Conservation (phyloP, 1,140 invertebrate species). For the Drosophila parabipectinata region DNA sequence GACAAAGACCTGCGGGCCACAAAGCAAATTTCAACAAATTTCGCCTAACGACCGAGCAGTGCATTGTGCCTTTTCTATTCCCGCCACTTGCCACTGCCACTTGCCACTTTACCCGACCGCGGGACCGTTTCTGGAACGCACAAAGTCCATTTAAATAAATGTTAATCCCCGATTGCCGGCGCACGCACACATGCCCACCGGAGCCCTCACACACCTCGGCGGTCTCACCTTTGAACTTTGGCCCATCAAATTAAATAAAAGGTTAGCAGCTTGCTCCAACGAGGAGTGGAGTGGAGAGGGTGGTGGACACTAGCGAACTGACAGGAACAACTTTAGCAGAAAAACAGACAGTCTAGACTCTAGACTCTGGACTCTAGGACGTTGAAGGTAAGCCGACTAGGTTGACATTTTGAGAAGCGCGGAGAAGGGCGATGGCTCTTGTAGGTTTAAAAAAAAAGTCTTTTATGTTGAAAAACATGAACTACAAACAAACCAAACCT, state of each 20-base stretch:
- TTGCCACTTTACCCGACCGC: not conserved
- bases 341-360: too few relatives aligned
- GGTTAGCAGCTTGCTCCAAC: constrained; percentile 44
- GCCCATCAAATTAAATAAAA: constrained; percentile 75
- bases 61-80: constrained; percentile 32
- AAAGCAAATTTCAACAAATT: constrained; percentile 64
- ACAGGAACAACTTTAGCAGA: constrained; percentile 1
- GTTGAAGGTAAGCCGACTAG: not conserved
- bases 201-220: not conserved
- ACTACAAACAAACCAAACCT: not conserved
- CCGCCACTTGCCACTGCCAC: not conserved
- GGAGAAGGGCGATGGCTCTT: not conserved
- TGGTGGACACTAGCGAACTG: not conserved
- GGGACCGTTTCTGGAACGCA: constrained; percentile 34
- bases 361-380: not conserved
- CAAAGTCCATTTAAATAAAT: constrained; percentile 73
- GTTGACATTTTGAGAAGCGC: not conserved
- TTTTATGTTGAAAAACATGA: not conserved
- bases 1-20: constrained; percentile 23
- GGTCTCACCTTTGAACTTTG: constrained; percentile 70
- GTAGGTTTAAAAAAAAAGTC: too few relatives aligned
- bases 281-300: not conserved
- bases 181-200: constrained; percentile 12
- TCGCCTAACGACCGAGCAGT: constrained; percentile 22
- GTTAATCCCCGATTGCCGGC: constrained; percentile 41